Conservation (phyloP, 2,797 vertebrate species). For the Dendrocincla fuliginosa region DNA sequence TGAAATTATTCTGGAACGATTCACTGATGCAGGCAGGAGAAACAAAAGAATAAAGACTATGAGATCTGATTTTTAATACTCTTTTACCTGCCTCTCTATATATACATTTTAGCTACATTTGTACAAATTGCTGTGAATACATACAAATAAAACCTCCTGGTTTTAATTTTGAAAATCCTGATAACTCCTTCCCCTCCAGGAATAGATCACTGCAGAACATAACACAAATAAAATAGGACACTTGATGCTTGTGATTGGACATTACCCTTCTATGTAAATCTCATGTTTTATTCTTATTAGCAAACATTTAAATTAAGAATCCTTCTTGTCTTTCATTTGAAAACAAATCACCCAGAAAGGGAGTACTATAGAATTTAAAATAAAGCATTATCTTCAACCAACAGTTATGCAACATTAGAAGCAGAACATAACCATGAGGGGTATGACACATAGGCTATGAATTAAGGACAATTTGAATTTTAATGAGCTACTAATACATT, state of each 20-base stretch:
- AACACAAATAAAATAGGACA: background rate
- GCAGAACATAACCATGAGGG: background rate
- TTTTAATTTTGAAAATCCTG: background rate
- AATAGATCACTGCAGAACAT: background rate
- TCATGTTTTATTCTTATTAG: background rate
- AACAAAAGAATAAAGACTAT: background rate
- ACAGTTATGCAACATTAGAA: background rate
- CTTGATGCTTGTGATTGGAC: background rate
- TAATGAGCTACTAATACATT: slow-evolving; percentile 36
- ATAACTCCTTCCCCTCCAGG: background rate
- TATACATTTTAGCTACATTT: background rate
- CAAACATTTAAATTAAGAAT: background rate
- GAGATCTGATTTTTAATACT: background rate
- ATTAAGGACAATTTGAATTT: slow-evolving; percentile 48
- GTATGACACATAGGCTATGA: slow-evolving; percentile 5
- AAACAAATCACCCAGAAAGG: slow-evolving; percentile 7
- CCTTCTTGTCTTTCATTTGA: background rate
- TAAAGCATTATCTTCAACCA: background rate
- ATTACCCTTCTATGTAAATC: background rate
- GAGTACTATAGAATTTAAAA: background rate
- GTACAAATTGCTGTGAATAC: background rate
- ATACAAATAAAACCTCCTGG: background rate
- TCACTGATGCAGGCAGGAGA: background rate
- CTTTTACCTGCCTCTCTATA: background rate
- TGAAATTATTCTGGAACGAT: background rate